Evolutionary conservation across 2,888 invertebrate species (phyloP), one percentile per base, ranked within the genome.

Genomic region (Priocnemis perturbator): DNA sequence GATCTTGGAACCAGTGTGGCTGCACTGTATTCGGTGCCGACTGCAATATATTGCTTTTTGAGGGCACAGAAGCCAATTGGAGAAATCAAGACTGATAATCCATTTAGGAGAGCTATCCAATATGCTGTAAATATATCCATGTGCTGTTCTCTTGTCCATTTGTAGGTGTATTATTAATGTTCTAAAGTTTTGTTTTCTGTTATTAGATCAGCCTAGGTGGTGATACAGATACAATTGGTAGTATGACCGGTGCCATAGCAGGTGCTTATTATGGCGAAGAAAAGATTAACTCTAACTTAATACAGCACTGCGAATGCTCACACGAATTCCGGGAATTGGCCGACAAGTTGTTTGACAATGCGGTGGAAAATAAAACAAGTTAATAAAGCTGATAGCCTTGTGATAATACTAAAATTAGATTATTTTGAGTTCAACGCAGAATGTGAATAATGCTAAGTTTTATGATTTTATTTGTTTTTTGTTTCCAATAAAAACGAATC

Each of bases 191-290:
- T 53, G 52, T 69, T 64, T 11, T 58, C 60, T 15, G 53, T 59
- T 59, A 64, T 63, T 71, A 88, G 88, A 93, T 95, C 71, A 91
- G 92, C 17, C 87, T 95, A 14, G 95, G 95, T 23, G 95, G 95
- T 3, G 95, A 95, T 86, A 93, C 95, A 0, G 95, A 95, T 81
- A 95, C 95, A 0, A 94, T 95, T 78, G 94, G 93, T 0, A 91
- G 92, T 59, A 95, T 95, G 94, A 92, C 94, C 3, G 94, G 93
- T 14, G 92, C 93, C 2, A 91, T 94, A 67, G 91, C 92, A 26
- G 95, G 94, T 0, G 94, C 94, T 21, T 93, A 91, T 85, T 91
- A 93, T 77, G 93, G 95, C 0, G 90, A 92, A 70, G 90, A 91
- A 21, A 84, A 87, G 9, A 91, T 95, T 57, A 88, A 88, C 59